Base-by-base conservation (phyloP, 64 coral and sea anemone species). In the Pocillopora verrucosa region DNA sequence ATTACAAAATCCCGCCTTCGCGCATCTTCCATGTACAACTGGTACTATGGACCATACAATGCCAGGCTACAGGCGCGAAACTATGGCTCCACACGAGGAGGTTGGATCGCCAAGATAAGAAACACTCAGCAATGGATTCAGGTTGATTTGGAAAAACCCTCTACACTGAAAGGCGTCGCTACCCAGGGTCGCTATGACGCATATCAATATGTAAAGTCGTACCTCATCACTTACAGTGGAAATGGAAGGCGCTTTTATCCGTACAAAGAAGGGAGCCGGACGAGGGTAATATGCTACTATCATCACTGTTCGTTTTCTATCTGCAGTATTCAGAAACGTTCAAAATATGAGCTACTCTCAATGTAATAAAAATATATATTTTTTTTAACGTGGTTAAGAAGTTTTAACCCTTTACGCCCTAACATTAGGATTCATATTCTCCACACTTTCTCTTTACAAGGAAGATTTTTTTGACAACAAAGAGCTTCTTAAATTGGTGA, bases 111-210 rank as follows among this genome's bases (percentile, higher is more conserved):
- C 17, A 34, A 72, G n/a, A n/a, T 75, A 19, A 93, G 86, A 36
- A 96, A 96, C 88, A 76, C 57, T 16, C 69, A 78, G 13, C 94
- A 96, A 38, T 96, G 88, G 86, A 86, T 96, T 30, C 94, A 96
- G 69, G 91, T 93, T 5, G 69, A 90, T 19, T 79, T 90, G 38
- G 76, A 73, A 30, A 86, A 65, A 60, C 83, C 76, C 37, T 80
- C 70, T 9, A 95, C 56, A 51, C 19, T 95, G 16, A 77, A 80
- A 14, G 83, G 87, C 34, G 91, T 95, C 62, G 78, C 72, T 34
- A 95, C 93, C 34, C 93, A 95, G 41, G 89, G 89, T 4, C 59
- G 93, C 34, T 79, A 65, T 13, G 87, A 95, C 60, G 57, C 69
- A 11, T 20, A 69, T 14, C 89, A 95, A 34, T 95, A 86, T 68